Base-by-base conservation (phyloP, 1,140 invertebrate genomes). In the Gonioctena quinquepunctata region DNA sequence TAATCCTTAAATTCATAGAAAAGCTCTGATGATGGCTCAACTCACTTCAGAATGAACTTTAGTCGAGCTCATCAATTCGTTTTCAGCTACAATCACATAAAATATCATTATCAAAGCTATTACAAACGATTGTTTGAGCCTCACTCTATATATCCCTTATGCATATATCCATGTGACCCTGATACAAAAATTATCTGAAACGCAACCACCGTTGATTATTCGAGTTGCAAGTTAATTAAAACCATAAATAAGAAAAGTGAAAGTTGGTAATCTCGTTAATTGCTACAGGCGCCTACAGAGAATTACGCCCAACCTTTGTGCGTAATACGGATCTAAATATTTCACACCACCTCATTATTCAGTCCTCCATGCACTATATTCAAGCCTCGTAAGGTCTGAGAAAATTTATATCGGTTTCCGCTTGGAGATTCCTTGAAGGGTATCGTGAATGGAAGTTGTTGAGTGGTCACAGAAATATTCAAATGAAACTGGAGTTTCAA, bases 161-260 rank as follows among this genome's bases (percentile, higher is more conserved):
- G n/a, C n/a, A n/a, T n/a, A n/a, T n/a, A n/a, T n/a, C n/a, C n/a
- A n/a, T n/a, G n/a, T n/a, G n/a, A n/a, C n/a, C n/a, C n/a, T n/a
- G n/a, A n/a, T n/a, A n/a, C n/a, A 42, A 42, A 11, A 42, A 42
- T 42, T 13, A n/a, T 42, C 11, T 42, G 33, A 42, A 42, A 42
- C 33, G 5, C 3, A 11, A 16, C n/a, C 56, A 26, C 25, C 23
- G 21, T 16, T 11, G 18, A 25, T 59, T 59, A 59, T 59, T 59
- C n/a, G 19, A 6, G 11, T 59, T 13, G 7, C 11, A 11, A n/a
- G 8, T 72, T 72, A 72, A 72, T 72, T 72, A 59, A 62, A 69
- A 69, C 67, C 71, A 72, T 72, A 72, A 72, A 72, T 69, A 72
- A 72, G 71, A 69, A 72, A 69, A 61, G 66, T 50, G 27, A 52